Evolutionary conservation across 2,888 invertebrate genomes (phyloP).

Genomic region (Pharmacophagus antenor): DNA sequence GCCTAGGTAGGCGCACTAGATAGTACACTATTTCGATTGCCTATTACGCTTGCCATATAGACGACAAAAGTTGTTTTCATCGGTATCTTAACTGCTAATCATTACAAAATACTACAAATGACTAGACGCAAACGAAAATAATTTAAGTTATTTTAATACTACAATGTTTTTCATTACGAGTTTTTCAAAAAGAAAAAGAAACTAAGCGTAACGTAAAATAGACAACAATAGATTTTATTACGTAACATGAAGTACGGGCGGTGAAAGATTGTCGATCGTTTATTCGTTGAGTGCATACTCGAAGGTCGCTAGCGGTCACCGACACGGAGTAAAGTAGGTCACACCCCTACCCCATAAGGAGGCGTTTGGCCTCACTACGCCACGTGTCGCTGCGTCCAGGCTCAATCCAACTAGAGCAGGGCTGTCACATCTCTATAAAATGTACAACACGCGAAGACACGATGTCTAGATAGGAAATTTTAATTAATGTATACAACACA

Average conservation of each 20-base stretch:
- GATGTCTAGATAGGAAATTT: too few relatives aligned
- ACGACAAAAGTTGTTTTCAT: slow-evolving; percentile 4
- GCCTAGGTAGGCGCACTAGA: slow-evolving; percentile 64
- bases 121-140: not conserved
- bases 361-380: slow-evolving; percentile 40
- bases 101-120: not conserved
- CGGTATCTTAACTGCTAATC: not conserved
- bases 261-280: slow-evolving; percentile 54
- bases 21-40: slow-evolving; percentile 56
- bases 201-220: slow-evolving; percentile 1
- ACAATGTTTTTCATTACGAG: not conserved
- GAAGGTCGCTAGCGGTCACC: slow-evolving; percentile 76
- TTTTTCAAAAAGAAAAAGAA: not conserved
- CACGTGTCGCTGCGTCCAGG: slow-evolving; percentile 50
- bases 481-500: not conserved
- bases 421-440: slow-evolving; percentile 17
- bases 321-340: slow-evolving; percentile 71
- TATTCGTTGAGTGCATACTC: slow-evolving; percentile 64
- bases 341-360: slow-evolving; percentile 51
- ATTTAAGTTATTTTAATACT: not conserved
- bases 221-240: slow-evolving; percentile 57
- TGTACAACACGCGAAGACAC: not conserved
- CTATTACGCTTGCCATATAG: slow-evolving; percentile 34
- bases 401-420: slow-evolving; percentile 24
- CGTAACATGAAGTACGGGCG: slow-evolving; percentile 57